Evolutionary conservation across 2,888 invertebrate species (phyloP), one percentile per base, ranked within the genome.

Genomic region (Linnaemya tessellans): DNA sequence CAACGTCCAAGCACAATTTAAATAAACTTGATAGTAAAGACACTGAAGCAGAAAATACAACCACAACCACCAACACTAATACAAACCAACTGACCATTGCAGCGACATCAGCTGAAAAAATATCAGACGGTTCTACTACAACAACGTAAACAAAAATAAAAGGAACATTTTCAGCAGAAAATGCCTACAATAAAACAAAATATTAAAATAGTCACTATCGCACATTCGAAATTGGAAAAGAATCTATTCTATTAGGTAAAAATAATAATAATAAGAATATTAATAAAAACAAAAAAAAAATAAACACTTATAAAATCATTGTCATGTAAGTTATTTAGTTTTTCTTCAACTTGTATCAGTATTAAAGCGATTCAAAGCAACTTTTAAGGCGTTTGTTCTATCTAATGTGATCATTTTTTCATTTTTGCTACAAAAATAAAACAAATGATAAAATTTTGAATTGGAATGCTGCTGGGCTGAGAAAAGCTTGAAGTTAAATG

Each of bases 161-260:
- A 25, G 3, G 4, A 71, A 74, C 22, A 77, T 41, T 75, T 75
- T 54, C 25, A 81, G 11, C 43, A 81, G 67, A 78, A 58, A 64
- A 77, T 74, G 74, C 62, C 51, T 43, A 20, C 30, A 79, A 73
- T 11, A 75, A 51, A 60, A 74, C 35, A 68, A 79, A 82, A 80
- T 79, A 80, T 65, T 65, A 35, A 81, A 85, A 85, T 30, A 82
- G 80, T 82, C 82, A 85, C 75, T 85, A 82, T 82, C 85, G 85
- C 85, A 82, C 85, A 84, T 79, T 85, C 79, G 65, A 82, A 84
- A 80, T 79, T 71, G 62, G 64, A 60, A 84, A 46, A 60, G 35
- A 67, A 67, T 43, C 41, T 74, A 65, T 30, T 43, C 46, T 35
- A 49, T 64, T 54, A 64, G 75, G 64, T 75, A 71, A 71, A 70